These are phyloP conservation scores for Tineola bisselliella DNA, from an alignment of 2,888 invertebrate genomes.

Conservation along the genomic window DNA sequence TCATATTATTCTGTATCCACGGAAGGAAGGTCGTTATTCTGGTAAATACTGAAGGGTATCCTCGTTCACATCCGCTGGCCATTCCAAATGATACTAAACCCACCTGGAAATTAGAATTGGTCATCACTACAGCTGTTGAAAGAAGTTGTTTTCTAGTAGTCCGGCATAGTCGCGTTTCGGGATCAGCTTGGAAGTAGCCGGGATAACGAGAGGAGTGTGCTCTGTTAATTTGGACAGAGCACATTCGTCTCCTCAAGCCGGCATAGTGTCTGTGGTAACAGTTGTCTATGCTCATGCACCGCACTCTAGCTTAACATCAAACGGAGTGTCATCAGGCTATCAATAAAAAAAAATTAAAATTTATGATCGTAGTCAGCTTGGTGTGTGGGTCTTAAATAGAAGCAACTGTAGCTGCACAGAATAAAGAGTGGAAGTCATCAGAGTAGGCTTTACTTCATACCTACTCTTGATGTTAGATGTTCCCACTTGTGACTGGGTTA, in stretches of 20 bases:
- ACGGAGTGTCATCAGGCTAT: background rate
- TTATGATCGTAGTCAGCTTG: no score
- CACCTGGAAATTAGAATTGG: background rate
- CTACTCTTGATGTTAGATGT: no score
- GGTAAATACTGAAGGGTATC: slow-evolving; percentile 41
- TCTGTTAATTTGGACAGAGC: no score
- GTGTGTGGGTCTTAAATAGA: no score
- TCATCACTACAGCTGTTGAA: no score
- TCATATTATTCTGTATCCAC: slow-evolving; percentile 42
- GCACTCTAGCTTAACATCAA: background rate
- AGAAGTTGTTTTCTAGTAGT: no score
- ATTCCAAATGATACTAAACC: background rate
- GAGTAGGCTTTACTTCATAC: no score
- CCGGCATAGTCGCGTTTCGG: background rate
- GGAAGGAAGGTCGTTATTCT: slow-evolving; percentile 35
- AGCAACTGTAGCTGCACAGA: no score
- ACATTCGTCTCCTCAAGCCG: background rate
- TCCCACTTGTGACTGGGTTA: no score
- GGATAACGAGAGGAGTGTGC: background rate
- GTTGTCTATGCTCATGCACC: background rate
- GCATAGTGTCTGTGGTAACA: background rate
- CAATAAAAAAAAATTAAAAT: no score
- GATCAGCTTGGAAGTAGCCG: background rate
- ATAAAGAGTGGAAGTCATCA: no score
- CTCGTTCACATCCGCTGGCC: slow-evolving; percentile 32